A percentile compares a stretch with the other conserved stretches of the same genome.
Conservation (phyloP, 2,797 vertebrate genomes). For the Anisognathus igniventris region DNA sequence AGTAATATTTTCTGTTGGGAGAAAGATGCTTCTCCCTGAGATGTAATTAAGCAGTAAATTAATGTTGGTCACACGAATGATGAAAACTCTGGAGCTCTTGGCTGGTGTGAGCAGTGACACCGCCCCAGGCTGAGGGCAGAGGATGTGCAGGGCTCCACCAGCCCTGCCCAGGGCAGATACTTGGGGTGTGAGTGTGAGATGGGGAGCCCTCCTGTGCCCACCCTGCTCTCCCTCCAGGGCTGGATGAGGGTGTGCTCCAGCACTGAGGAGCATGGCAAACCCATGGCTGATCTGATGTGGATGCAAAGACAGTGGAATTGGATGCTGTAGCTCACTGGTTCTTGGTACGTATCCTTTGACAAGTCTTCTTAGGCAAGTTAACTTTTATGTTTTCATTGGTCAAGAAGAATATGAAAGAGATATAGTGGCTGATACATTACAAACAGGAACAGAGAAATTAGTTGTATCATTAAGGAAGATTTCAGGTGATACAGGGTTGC, state of each 20-base stretch:
- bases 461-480: background rate
- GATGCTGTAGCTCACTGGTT: background rate
- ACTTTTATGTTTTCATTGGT: background rate
- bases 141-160: accelerated
- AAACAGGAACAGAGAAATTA: background rate
- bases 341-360: background rate
- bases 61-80: accelerated
- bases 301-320: background rate
- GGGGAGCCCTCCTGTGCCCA: background rate
- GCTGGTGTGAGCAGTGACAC: background rate
- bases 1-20: background rate
- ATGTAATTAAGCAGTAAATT: conserved; percentile 1
- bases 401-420: background rate
- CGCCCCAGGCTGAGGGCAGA: accelerated
- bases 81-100: background rate
- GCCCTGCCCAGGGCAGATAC: accelerated
- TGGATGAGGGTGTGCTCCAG: accelerated
- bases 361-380: background rate
- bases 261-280: accelerated
- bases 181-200: accelerated
- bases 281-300: background rate
- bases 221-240: background rate
- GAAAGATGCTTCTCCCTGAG: background rate
- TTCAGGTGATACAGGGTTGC: background rate
- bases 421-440: background rate